Evolutionary conservation across 1,140 invertebrate species (phyloP).

Genomic region (Cydia splendana): DNA sequence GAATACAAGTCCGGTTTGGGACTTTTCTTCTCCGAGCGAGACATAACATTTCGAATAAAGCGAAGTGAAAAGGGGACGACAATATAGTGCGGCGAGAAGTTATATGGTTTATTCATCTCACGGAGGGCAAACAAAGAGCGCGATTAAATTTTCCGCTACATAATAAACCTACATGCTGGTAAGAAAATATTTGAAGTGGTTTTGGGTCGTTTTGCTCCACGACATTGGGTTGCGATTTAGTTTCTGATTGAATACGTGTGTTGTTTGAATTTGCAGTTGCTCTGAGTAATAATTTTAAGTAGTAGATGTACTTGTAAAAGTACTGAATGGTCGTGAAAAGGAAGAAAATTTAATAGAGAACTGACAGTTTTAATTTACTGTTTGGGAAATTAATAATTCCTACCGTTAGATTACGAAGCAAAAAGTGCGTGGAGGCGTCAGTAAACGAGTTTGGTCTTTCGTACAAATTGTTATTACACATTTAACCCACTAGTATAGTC

Average conservation of each 20-base stretch:
- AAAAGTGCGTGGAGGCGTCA: no score
- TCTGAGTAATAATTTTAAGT: not conserved
- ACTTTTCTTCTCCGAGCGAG: slow-evolving; percentile 51
- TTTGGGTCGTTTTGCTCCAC: slow-evolving; percentile 28
- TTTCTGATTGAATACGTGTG: slow-evolving; percentile 32
- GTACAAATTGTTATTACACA: no score
- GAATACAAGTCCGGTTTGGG: slow-evolving; percentile 56
- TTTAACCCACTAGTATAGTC: no score
- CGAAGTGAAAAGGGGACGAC: slow-evolving; percentile 46
- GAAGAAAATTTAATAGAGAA: not conserved
- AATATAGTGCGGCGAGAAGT: slow-evolving; percentile 45
- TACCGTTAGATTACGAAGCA: not conserved
- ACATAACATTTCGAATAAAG: slow-evolving; percentile 47
- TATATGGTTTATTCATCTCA: slow-evolving; percentile 72
- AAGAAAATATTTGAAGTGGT: slow-evolving; percentile 42
- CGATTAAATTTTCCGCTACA: slow-evolving; percentile 77
- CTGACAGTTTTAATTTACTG: not conserved
- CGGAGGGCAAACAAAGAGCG: slow-evolving; percentile 66
- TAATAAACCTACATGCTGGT: slow-evolving; percentile 65
- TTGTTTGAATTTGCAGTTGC: slow-evolving; percentile 13
- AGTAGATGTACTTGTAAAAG: not conserved
- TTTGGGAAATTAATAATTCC: not conserved
- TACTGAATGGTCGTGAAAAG: not conserved
- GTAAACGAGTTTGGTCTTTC: no score
- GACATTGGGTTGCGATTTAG: slow-evolving; percentile 32